These are phyloP conservation scores for Chaunax sp. DNA, from an alignment of 2,797 vertebrate genomes.

Conservation along the genomic window DNA sequence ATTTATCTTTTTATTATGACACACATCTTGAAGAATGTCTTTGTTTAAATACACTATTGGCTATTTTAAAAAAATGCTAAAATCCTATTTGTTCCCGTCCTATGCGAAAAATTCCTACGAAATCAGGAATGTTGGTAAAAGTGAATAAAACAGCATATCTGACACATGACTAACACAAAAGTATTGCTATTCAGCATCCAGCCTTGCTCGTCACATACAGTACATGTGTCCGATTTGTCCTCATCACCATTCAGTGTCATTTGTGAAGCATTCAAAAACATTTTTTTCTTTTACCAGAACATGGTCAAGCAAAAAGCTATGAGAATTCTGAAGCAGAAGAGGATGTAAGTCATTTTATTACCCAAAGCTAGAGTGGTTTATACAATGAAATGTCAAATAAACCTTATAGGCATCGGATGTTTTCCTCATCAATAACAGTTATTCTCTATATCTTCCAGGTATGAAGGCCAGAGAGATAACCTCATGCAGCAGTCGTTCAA, in stretches of 20 bases:
- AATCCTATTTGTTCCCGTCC: too few species aligned
- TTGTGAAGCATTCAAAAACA: too few species aligned
- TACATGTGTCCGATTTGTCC: background rate
- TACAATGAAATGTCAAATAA: background rate
- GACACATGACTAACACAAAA: background rate
- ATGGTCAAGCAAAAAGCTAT: conserved; percentile 99
- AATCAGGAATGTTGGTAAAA: too few species aligned
- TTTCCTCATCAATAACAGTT: background rate
- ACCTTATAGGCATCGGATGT: background rate
- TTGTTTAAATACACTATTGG: too few species aligned
- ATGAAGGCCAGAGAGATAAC: conserved; percentile 94
- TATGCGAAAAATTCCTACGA: too few species aligned
- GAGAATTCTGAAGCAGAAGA: conserved; percentile 97
- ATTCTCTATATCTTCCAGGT: conserved; percentile 82
- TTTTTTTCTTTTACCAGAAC: conserved; percentile 85
- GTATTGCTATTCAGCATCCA: background rate
- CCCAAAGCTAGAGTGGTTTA: background rate
- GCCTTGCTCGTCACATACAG: background rate
- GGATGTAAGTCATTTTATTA: conserved; percentile 88
- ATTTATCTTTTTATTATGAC: too few species aligned
- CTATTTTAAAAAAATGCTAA: too few species aligned
- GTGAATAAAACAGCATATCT: background rate
- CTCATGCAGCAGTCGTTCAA: conserved; percentile 97
- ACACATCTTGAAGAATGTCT: too few species aligned
- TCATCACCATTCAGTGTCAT: too few species aligned